Conservation (phyloP, 2,797 vertebrate genomes). For the Sandelia bainsii region DNA sequence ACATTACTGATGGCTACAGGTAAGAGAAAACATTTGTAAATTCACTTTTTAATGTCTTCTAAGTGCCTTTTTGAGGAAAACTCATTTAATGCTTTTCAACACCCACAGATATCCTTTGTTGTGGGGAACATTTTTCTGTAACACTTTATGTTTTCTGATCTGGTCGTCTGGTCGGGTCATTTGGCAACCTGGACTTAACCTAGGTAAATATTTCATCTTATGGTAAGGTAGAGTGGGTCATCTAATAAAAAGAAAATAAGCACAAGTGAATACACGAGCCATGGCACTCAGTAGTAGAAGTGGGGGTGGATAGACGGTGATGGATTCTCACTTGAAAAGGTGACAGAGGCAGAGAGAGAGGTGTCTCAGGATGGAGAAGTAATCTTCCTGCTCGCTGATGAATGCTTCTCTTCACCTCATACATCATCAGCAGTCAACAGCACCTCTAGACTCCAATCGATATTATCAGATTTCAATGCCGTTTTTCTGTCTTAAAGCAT, state of each 20-base stretch:
- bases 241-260: neutral
- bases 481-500: slow-evolving; percentile 9
- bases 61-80: too few relatives aligned
- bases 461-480: slow-evolving; percentile 29
- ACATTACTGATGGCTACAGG: too few relatives aligned
- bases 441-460: slow-evolving; percentile 50
- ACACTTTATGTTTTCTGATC: neutral
- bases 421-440: slow-evolving; percentile 67
- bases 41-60: too few relatives aligned
- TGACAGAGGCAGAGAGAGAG: slow-evolving; percentile 30
- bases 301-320: slow-evolving; percentile 32
- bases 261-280: slow-evolving; percentile 9
- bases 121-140: neutral
- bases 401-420: slow-evolving; percentile 56
- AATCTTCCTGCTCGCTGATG: slow-evolving; percentile 66
- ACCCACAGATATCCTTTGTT: neutral
- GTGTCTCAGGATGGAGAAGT: slow-evolving; percentile 60
- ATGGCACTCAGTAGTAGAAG: slow-evolving; percentile 12
- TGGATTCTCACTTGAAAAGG: slow-evolving; percentile 50
- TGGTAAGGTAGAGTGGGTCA: neutral
- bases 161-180: neutral
- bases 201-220: slow-evolving; percentile 15
- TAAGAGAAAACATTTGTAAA: too few relatives aligned
- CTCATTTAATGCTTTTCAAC: neutral
- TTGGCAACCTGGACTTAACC: slow-evolving; percentile 1